These are phyloP conservation scores for Sciurus carolinensis DNA, from an alignment of 2,797 vertebrate species.

Conservation along the genomic window DNA sequence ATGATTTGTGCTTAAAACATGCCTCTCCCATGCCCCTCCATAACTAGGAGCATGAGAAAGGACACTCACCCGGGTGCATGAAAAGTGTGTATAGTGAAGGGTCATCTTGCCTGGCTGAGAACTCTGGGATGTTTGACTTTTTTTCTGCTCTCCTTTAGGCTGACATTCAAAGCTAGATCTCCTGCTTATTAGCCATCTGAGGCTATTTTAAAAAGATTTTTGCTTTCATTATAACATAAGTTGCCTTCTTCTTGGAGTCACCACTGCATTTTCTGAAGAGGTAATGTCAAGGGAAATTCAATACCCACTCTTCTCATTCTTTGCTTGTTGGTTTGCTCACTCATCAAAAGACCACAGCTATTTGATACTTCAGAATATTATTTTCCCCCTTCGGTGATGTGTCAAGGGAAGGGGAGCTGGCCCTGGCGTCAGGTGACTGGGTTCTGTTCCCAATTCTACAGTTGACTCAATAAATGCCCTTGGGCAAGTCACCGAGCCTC, in stretches of 20 bases:
- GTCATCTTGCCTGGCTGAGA: background rate
- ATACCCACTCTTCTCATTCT: slow-evolving; percentile 68
- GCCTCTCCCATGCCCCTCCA: background rate
- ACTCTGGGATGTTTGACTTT: background rate
- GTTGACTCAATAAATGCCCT: slow-evolving; percentile 75
- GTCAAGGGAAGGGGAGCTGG: slow-evolving; percentile 56
- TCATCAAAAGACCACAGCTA: slow-evolving; percentile 79
- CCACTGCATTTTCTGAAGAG: slow-evolving; percentile 53
- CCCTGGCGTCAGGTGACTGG: slow-evolving; percentile 67
- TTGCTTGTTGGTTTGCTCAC: slow-evolving; percentile 63
- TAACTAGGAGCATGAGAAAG: background rate
- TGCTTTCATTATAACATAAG: slow-evolving; percentile 51
- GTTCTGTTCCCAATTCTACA: slow-evolving; percentile 59
- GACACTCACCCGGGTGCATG: background rate
- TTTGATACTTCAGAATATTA: slow-evolving; percentile 71
- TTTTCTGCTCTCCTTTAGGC: background rate
- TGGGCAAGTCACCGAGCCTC: slow-evolving; percentile 72
- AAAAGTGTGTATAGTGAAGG: background rate
- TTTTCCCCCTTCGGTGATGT: slow-evolving; percentile 52
- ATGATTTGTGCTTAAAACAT: slow-evolving; percentile 31
- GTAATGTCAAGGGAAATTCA: slow-evolving; percentile 74
- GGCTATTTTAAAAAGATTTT: slow-evolving; percentile 59
- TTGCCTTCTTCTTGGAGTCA: slow-evolving; percentile 21
- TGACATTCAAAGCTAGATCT: background rate
- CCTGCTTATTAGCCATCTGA: background rate